Evolutionary conservation across 2,797 vertebrate species (phyloP).

Genomic region (Capromys pilorides): DNA sequence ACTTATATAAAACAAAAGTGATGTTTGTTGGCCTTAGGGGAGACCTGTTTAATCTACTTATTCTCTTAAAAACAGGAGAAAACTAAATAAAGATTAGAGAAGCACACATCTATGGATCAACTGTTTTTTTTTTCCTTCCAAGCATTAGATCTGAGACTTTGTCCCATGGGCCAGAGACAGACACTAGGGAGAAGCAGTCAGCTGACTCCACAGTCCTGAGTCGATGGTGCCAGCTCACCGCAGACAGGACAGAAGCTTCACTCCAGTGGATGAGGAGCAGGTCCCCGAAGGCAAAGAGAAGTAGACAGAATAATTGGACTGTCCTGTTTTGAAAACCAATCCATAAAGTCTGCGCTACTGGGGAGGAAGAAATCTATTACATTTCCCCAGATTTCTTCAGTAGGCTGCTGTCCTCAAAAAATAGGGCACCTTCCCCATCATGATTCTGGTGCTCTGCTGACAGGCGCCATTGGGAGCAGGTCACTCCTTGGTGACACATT

Average conservation of each 20-base stretch:
- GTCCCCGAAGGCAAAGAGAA: neutral
- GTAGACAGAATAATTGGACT: slow-evolving; percentile 15
- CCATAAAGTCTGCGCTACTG: neutral
- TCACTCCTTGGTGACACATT: neutral
- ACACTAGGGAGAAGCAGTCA: neutral
- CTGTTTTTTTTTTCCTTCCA: neutral
- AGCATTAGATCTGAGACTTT: slow-evolving; percentile 6
- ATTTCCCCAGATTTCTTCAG: neutral
- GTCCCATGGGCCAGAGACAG: neutral
- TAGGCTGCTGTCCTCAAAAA: neutral
- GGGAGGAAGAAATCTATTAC: neutral
- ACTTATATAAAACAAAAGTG: slow-evolving; percentile 54
- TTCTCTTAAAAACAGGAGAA: slow-evolving; percentile 62
- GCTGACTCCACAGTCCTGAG: neutral
- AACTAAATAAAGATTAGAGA: slow-evolving; percentile 59
- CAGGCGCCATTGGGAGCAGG: too few species aligned
- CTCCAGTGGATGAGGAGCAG: neutral
- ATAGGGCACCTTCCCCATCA: neutral
- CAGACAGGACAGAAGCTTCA: neutral
- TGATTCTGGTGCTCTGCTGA: neutral
- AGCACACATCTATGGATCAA: slow-evolving; percentile 22
- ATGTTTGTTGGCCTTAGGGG: slow-evolving; percentile 50
- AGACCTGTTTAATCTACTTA: slow-evolving; percentile 59
- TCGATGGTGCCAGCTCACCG: neutral
- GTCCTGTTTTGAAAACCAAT: slow-evolving; percentile 7